phyloP scores from a whole-genome alignment of 2,888 invertebrate genomes.

The Stenolophus ochropezus region DNA sequence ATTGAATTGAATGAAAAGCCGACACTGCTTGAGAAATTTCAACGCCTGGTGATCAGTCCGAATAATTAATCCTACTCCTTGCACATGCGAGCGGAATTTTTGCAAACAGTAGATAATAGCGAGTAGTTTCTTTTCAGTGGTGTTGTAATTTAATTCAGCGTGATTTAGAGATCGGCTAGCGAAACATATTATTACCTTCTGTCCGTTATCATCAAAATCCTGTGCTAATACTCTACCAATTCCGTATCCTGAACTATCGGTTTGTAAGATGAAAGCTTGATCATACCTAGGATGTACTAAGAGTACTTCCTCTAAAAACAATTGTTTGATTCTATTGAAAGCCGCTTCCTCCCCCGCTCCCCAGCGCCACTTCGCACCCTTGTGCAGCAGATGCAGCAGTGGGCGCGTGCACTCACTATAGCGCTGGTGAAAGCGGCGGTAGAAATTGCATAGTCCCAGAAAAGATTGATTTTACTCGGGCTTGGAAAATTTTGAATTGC shows the following conservation, averaged over 20 bases:
- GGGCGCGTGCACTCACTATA: neutral
- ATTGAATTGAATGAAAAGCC: conserved; percentile 62
- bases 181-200: neutral
- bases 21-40: too few species aligned
- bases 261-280: too few species aligned
- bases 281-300: too few species aligned
- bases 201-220: neutral
- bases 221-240: neutral
- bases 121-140: conserved; percentile 26
- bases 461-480: conserved; percentile 57
- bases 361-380: conserved; percentile 8
- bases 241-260: neutral
- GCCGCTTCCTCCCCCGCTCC: neutral
- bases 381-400: neutral
- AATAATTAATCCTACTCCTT: too few species aligned
- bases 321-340: neutral
- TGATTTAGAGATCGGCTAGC: conserved; percentile 5
- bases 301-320: too few species aligned
- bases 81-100: too few species aligned
- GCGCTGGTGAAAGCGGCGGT: conserved; percentile 29
- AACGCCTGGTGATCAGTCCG: too few species aligned
- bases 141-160: too few species aligned
- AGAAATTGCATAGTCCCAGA: conserved; percentile 63
- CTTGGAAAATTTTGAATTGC: conserved; percentile 64
- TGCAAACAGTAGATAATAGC: too few species aligned